These are phyloP conservation scores for Cassiopea andromeda DNA, from an alignment of 30 jellyfish, hydroid and myxozoan species.

Conservation along the genomic window DNA sequence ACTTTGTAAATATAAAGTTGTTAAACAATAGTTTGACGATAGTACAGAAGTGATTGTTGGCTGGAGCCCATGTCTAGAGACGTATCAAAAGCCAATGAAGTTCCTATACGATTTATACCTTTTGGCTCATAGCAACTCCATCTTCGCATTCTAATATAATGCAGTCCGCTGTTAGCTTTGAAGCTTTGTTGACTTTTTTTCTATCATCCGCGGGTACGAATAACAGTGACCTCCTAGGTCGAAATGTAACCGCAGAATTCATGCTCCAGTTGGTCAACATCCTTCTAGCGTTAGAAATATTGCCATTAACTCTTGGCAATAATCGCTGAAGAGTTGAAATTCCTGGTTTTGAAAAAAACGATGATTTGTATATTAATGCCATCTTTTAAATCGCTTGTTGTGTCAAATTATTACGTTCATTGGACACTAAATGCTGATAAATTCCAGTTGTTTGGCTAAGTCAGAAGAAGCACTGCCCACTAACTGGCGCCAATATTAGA, in stretches of 20 bases:
- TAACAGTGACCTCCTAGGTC: slow-evolving; percentile 88
- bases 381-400: background rate
- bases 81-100: no score
- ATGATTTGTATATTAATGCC: background rate
- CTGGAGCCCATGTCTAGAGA: no score
- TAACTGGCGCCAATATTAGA: background rate
- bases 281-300: background rate
- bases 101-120: slow-evolving; percentile 32
- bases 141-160: slow-evolving; percentile 93
- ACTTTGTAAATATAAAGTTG: no score
- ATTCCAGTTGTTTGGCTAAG: no score
- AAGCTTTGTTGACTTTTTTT: slow-evolving; percentile 78
- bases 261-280: background rate
- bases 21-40: no score
- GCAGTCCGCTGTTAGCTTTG: slow-evolving; percentile 80
- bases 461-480: no score
- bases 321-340: background rate
- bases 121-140: slow-evolving; percentile 88
- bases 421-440: no score
- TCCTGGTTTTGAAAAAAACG: background rate
- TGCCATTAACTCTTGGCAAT: background rate
- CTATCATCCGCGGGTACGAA: slow-evolving; percentile 94
- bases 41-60: no score
- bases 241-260: slow-evolving; percentile 9
- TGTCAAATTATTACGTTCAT: no score